Percentiles rank a stretch among this genome's conserved stretches.
Conservation (phyloP, 2,888 invertebrate genomes). For the Tetragonula carbonaria region DNA sequence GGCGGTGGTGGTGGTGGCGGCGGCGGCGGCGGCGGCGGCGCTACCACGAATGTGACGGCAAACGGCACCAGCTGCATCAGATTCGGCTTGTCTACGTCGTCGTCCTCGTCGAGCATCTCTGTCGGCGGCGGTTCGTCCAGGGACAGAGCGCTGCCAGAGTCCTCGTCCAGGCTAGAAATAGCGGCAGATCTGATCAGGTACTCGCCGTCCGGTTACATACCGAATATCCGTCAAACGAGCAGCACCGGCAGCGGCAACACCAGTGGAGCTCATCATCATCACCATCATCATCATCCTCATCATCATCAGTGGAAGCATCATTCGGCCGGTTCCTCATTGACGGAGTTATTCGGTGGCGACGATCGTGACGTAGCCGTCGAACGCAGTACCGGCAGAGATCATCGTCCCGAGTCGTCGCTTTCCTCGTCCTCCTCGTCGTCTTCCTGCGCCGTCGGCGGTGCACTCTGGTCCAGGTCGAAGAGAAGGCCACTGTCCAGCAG, state of each 20-base stretch:
- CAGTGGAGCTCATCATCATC: slow-evolving; percentile 6
- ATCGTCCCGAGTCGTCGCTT: slow-evolving; percentile 70
- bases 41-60: slow-evolving; percentile 45
- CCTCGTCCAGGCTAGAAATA: slow-evolving; percentile 41
- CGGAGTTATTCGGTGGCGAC: slow-evolving; percentile 74
- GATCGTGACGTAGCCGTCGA: slow-evolving; percentile 68
- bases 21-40: slow-evolving; percentile 1
- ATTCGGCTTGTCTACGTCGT: slow-evolving; percentile 65
- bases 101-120: slow-evolving; percentile 67
- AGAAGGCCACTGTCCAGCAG: slow-evolving; percentile 70
- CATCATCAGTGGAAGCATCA: slow-evolving; percentile 65
- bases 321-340: slow-evolving; percentile 60
- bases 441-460: slow-evolving; percentile 55
- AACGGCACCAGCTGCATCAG: slow-evolving; percentile 60
- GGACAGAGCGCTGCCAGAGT: slow-evolving; percentile 59
- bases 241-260: slow-evolving; percentile 37
- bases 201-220: slow-evolving; percentile 90
- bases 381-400: slow-evolving; percentile 55
- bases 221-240: slow-evolving; percentile 83
- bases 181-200: slow-evolving; percentile 88
- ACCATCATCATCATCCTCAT: slow-evolving; percentile 38
- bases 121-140: slow-evolving; percentile 62
- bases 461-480: slow-evolving; percentile 69
- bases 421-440: slow-evolving; percentile 70
- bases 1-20: slow-evolving; percentile 3